These are phyloP conservation scores for Pantala flavescens DNA, from an alignment of 1,140 invertebrate species.

Conservation along the genomic window DNA sequence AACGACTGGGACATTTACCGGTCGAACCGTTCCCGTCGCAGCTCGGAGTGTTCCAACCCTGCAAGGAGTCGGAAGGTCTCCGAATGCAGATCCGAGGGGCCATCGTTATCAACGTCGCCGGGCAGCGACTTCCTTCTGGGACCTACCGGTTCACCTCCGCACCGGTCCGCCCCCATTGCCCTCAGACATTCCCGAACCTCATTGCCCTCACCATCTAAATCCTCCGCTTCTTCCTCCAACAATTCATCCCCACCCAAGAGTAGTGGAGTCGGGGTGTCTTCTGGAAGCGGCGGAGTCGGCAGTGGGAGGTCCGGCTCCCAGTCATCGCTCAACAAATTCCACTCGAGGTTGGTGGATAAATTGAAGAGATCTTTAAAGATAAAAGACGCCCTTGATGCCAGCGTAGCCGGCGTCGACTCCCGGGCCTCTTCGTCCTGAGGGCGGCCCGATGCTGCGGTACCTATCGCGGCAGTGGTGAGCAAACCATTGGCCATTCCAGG, in stretches of 20 bases:
- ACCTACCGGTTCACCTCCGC: slow-evolving; percentile 39
- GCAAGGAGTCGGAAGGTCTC: slow-evolving; percentile 66
- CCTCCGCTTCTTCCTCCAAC: slow-evolving; percentile 35
- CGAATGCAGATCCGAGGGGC: slow-evolving; percentile 65
- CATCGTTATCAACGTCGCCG: slow-evolving; percentile 57
- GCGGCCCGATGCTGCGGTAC: background rate
- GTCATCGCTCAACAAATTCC: slow-evolving; percentile 69
- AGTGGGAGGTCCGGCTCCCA: slow-evolving; percentile 41
- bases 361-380: slow-evolving; percentile 58
- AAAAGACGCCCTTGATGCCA: background rate
- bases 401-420: slow-evolving; percentile 3
- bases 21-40: slow-evolving; percentile 57
- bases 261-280: slow-evolving; percentile 26
- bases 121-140: slow-evolving; percentile 47
- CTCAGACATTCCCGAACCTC: slow-evolving; percentile 43
- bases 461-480: background rate
- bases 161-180: slow-evolving; percentile 51
- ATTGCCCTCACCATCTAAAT: slow-evolving; percentile 41
- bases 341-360: slow-evolving; percentile 72
- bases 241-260: slow-evolving; percentile 47
- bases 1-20: slow-evolving; percentile 89
- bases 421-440: slow-evolving; percentile 12
- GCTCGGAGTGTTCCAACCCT: slow-evolving; percentile 61
- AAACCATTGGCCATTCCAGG: background rate
- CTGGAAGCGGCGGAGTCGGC: slow-evolving; percentile 25